Evolutionary conservation across 2,888 invertebrate species (phyloP), one percentile per base, ranked within the genome.

Genomic region (Cinara cedri): DNA sequence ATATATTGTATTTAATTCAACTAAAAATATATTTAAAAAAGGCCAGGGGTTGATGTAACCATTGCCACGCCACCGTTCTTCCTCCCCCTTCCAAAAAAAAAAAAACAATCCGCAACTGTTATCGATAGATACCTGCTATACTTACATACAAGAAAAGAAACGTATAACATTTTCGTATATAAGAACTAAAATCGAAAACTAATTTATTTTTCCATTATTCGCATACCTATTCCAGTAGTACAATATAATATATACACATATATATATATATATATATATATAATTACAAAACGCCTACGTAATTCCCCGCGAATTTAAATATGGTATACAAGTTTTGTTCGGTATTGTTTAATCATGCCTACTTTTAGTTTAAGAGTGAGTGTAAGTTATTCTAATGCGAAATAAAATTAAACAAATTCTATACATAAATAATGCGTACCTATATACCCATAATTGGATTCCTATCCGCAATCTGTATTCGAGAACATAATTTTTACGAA

Each of bases 351-450:
- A 60, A 60, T 72, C 14, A 24, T 60, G 6, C 14, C 21, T 46
- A 49, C 8, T 13, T n/a, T 19, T 1, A 74, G 42, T 62, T 62
- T 49, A 34, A 34, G 24, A 13, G 21, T 21, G 42, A 44, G 16
- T 44, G 42, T 21, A 19, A 44, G 34, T 13, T 34, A 34, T 34
- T 34, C n/a, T n/a, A n/a, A n/a, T 24, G 6, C 21, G 6, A 54
- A 54, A 70, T 3, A 57, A 55, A 57, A 4, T 13, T 13, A 57
- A 72, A 51, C 16, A 19, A 60, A 51, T 51, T 34, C 62, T 16
- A 63, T 74, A 63, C 72, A 63, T 72, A 72, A 72, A 51, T 72
- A 62, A 72, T 74, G 62, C 21, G 51, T 63, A 6, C 34, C 34
- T 34, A 51, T 72, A 62, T 63, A 6, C 34, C 34, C 6, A 51